Conservation (phyloP, 2,888 invertebrate species). For the Dasysyrphus albostriatus region DNA sequence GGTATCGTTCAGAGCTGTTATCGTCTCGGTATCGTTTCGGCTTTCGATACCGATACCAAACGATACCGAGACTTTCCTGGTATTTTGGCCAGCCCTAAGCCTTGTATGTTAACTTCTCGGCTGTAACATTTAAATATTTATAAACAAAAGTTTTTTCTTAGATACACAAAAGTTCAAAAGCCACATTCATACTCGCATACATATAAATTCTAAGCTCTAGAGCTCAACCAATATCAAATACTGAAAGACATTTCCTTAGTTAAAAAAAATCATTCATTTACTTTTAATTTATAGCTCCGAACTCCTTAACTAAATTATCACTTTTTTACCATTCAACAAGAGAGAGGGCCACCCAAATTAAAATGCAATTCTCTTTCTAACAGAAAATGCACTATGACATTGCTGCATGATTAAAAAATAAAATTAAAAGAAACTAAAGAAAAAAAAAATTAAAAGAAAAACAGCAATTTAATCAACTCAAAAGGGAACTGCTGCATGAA, state of each 20-base stretch:
- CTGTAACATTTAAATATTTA: too few species aligned
- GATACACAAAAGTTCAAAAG: neutral
- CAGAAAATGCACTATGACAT: slow-evolving; percentile 36
- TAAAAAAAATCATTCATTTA: neutral
- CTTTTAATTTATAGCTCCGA: neutral
- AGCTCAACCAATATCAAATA: neutral
- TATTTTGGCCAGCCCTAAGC: too few species aligned
- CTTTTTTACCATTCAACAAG: neutral
- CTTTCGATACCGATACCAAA: too few species aligned
- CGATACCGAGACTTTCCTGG: too few species aligned
- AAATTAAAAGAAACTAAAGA: slow-evolving; percentile 7
- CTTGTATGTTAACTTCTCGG: too few species aligned
- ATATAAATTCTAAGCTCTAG: neutral
- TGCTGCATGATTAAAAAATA: slow-evolving; percentile 35
- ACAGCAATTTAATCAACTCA: slow-evolving; percentile 71
- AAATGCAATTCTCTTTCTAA: slow-evolving; percentile 9
- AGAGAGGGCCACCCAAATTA: slow-evolving; percentile 13
- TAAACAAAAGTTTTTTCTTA: too few species aligned
- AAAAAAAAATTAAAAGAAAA: slow-evolving; percentile 7
- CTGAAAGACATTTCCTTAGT: neutral
- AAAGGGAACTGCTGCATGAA: slow-evolving; percentile 59
- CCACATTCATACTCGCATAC: neutral
- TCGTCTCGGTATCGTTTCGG: too few species aligned
- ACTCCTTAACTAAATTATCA: slow-evolving; percentile 22
- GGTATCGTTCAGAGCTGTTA: too few species aligned